phyloP scores from a whole-genome alignment of 2,888 invertebrate species.

The Plagodis dolabraria region DNA sequence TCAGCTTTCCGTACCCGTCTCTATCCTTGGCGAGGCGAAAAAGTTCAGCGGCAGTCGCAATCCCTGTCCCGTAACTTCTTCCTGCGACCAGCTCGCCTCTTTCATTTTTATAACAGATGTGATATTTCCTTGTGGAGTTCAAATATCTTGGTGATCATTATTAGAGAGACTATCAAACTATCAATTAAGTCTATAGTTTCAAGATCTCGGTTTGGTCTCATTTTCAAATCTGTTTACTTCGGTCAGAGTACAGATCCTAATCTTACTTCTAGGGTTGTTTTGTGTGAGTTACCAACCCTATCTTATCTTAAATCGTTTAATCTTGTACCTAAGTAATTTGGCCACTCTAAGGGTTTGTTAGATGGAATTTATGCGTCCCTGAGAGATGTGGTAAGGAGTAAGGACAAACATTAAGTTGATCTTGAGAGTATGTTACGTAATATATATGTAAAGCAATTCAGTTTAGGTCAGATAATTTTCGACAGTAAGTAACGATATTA shows the following conservation, averaged over 20 bases:
- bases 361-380: conserved; percentile 17
- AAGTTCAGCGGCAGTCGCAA: no score
- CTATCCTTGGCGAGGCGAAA: no score
- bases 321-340: conserved; percentile 28
- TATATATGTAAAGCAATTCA: no score
- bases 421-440: no score
- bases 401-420: not conserved
- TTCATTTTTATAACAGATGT: no score
- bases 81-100: no score
- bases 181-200: conserved; percentile 6
- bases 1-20: no score
- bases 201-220: conserved; percentile 14
- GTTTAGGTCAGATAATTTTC: no score
- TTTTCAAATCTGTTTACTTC: conserved; percentile 22
- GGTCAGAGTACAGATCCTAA: conserved; percentile 17
- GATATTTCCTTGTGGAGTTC: no score
- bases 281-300: conserved; percentile 23
- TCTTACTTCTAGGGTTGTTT: conserved; percentile 21
- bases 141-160: no score
- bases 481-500: no score
- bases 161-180: not conserved
- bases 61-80: no score
- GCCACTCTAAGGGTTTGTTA: conserved; percentile 15
- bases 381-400: conserved; percentile 4
- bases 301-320: conserved; percentile 27